Evolutionary conservation across 2,113 vertebrate species (phyloP).

Genomic region (Pachycephala philippinensis): DNA sequence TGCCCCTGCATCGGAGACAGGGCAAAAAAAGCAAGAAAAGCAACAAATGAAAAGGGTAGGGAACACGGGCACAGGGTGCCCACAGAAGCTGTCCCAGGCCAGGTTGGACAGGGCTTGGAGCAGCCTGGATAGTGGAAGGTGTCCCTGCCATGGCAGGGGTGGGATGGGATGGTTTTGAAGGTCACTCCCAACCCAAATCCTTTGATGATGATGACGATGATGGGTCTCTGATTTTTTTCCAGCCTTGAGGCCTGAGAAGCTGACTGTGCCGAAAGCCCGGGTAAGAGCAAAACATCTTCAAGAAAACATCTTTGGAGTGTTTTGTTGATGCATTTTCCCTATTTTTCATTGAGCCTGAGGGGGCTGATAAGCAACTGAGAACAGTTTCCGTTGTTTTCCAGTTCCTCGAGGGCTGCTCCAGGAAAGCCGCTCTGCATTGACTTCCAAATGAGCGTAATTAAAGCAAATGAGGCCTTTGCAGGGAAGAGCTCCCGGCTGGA

Average conservation of each 20-base stretch:
- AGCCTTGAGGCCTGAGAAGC: not conserved
- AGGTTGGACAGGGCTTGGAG: not conserved
- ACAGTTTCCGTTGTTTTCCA: not conserved
- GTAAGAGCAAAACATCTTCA: not conserved
- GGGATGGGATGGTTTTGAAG: not conserved
- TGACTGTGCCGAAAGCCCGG: not conserved
- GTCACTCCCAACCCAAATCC: not conserved
- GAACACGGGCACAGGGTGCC: not conserved
- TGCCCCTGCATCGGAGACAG: not conserved
- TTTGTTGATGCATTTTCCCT: not conserved
- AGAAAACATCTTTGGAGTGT: not conserved
- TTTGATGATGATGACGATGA: not conserved
- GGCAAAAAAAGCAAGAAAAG: not conserved
- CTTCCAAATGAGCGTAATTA: constrained; percentile 22
- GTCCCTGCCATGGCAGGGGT: not conserved
- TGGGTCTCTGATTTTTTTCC: not conserved
- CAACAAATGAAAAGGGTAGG: not conserved
- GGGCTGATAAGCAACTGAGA: not conserved
- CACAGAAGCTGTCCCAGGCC: not conserved
- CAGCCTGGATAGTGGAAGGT: fast-evolving
- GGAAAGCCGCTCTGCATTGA: not conserved
- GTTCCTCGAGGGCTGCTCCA: not conserved
- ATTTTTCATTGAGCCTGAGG: not conserved
- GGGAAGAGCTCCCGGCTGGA: not conserved
- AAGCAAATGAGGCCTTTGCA: not conserved